These are phyloP conservation scores for Murina feae DNA, from an alignment of 2,113 vertebrate genomes.

Conservation along the genomic window DNA sequence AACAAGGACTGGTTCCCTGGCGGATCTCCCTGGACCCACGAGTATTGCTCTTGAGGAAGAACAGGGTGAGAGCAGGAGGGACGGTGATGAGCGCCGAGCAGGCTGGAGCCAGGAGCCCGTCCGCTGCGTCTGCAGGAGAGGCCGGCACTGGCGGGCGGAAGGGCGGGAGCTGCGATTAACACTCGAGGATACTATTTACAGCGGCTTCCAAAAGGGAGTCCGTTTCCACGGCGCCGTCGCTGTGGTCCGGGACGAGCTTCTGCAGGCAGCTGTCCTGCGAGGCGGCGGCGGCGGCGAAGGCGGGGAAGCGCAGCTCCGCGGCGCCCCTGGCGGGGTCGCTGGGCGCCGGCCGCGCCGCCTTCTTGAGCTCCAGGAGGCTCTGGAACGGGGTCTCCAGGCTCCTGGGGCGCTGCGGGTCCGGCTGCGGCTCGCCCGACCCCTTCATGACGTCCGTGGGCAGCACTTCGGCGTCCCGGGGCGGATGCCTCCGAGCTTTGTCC, in stretches of 20 bases:
- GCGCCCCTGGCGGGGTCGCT: constrained; percentile 75
- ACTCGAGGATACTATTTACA: constrained; percentile 99
- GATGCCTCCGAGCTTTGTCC: constrained; percentile 79
- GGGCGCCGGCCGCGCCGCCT: constrained; percentile 82
- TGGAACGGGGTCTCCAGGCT: constrained; percentile 89
- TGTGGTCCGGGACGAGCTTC: constrained; percentile 85
- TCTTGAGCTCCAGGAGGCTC: constrained; percentile 90
- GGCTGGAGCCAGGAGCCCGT: constrained; percentile 82
- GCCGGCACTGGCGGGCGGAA: constrained; percentile 61
- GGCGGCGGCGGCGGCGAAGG: constrained; percentile 82
- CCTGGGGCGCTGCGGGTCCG: constrained; percentile 80
- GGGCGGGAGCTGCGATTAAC: constrained; percentile 83
- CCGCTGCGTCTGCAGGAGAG: constrained; percentile 82
- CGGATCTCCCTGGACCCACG: constrained; percentile 80
- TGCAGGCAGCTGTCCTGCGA: constrained; percentile 85
- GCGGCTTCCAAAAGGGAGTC: constrained; percentile 98
- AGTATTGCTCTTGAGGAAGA: constrained; percentile 86
- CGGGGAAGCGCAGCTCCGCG: constrained; percentile 82
- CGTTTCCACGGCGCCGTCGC: constrained; percentile 88
- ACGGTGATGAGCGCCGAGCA: constrained; percentile 80
- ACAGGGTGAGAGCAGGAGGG: constrained; percentile 80
- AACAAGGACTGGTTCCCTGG: constrained; percentile 75
- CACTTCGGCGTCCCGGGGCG: constrained; percentile 83
- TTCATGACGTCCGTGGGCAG: constrained; percentile 79
- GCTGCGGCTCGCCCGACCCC: constrained; percentile 77